Evolutionary conservation across 2,888 invertebrate genomes (phyloP).

Genomic region (Zhuqinia jingwanae): DNA sequence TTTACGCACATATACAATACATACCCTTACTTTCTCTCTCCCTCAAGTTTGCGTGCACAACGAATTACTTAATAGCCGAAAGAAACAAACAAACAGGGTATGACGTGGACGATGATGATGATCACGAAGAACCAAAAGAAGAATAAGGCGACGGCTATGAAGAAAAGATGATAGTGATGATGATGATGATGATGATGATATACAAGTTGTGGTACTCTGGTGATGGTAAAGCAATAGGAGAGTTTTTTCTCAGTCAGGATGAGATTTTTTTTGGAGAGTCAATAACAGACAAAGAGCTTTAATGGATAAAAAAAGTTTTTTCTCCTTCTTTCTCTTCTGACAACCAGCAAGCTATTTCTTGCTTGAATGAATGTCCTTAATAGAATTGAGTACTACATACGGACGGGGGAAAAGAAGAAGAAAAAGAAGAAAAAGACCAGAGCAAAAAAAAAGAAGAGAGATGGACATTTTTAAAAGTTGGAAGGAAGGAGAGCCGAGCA

Average conservation of each 20-base stretch:
- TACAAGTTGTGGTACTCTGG: background rate
- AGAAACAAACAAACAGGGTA: constrained; percentile 38
- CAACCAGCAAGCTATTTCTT: constrained; percentile 36
- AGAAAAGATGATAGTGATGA: background rate
- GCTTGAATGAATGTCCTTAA: constrained; percentile 36
- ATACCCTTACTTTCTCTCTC: constrained; percentile 18
- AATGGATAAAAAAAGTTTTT: constrained; percentile 36
- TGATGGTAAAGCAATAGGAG: no score
- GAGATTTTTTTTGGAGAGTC: constrained; percentile 42
- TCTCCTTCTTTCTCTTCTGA: background rate
- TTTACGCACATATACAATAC: constrained; percentile 19
- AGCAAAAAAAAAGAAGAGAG: background rate
- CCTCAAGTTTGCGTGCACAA: constrained; percentile 22
- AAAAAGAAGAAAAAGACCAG: background rate
- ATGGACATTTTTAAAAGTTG: constrained; percentile 40
- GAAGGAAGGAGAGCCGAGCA: background rate
- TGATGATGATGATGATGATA: constrained; percentile 13
- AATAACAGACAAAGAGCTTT: constrained; percentile 44
- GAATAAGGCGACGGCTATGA: no score
- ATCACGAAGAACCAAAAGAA: background rate
- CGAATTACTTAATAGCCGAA: constrained; percentile 44
- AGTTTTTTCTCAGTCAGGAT: background rate
- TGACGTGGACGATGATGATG: background rate
- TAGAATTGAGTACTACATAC: constrained; percentile 16
- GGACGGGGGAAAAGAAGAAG: background rate